Evolutionary conservation across 2,888 invertebrate species (phyloP).

Genomic region (Pharmacophagus antenor): DNA sequence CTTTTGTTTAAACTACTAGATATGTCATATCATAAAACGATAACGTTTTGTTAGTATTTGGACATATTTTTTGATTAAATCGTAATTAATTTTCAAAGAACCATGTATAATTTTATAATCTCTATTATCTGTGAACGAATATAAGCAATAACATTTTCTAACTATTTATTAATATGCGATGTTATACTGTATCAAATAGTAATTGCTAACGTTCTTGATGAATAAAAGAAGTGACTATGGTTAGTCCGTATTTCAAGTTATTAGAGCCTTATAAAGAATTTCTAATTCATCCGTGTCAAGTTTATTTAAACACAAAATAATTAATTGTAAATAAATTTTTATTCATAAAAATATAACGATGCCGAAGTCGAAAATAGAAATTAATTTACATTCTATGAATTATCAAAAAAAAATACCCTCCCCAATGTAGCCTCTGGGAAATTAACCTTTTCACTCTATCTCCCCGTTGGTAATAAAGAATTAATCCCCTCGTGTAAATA

Average conservation of each 20-base stretch:
- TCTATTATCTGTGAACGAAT: too few relatives aligned
- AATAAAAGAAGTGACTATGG: too few relatives aligned
- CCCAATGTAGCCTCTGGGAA: constrained; percentile 18
- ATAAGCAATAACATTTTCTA: too few relatives aligned
- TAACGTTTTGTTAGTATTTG: too few relatives aligned
- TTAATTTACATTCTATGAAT: neutral
- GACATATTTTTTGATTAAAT: neutral
- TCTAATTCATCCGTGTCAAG: neutral
- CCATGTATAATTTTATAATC: too few relatives aligned
- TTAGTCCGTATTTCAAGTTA: neutral
- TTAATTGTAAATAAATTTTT: neutral
- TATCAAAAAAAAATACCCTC: neutral
- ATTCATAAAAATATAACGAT: neutral
- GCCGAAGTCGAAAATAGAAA: neutral
- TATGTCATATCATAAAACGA: too few relatives aligned
- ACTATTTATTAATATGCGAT: too few relatives aligned
- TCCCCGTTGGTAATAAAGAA: constrained; percentile 5
- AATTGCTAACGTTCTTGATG: too few relatives aligned
- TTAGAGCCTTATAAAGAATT: neutral
- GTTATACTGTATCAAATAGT: too few relatives aligned
- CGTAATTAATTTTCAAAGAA: too few relatives aligned
- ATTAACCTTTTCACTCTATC: constrained; percentile 23
- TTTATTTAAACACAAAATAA: neutral
- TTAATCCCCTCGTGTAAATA: constrained; percentile 11
- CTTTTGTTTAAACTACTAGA: too few relatives aligned